These are phyloP conservation scores for Xiphophorus birchmanni DNA, from an alignment of 2,797 vertebrate species.

Conservation along the genomic window DNA sequence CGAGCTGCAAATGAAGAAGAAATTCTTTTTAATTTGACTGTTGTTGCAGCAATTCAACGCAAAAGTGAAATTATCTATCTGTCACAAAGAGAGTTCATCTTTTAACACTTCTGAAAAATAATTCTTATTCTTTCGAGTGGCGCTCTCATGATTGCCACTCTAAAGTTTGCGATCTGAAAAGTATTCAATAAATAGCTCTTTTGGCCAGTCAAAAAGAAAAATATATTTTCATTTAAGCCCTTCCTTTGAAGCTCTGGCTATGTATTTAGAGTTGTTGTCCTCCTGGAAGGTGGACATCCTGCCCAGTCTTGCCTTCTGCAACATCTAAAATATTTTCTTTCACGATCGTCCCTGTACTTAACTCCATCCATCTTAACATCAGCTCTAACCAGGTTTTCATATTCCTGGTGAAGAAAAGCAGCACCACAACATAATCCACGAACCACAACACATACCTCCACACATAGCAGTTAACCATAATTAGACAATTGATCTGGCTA, in stretches of 20 bases:
- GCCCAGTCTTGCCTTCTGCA: neutral
- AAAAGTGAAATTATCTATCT: neutral
- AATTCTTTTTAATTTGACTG: neutral
- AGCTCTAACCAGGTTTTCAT: neutral
- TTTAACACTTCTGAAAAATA: neutral
- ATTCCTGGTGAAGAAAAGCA: neutral
- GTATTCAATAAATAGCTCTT: neutral
- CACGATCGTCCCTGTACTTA: neutral
- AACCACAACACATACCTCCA: too few species aligned
- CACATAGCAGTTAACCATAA: neutral
- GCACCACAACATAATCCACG: neutral
- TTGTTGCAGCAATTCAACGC: neutral
- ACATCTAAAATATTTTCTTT: neutral
- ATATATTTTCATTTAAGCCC: neutral
- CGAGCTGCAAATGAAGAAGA: constrained; percentile 80
- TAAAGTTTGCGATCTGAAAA: too few species aligned
- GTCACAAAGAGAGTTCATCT: constrained; percentile 1
- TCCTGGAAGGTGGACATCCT: neutral
- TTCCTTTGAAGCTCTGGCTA: neutral
- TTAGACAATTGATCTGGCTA: neutral
- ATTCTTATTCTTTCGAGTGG: neutral
- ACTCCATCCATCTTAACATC: neutral
- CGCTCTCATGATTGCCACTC: neutral
- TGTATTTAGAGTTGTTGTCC: neutral
- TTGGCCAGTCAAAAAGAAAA: neutral